Evolutionary conservation across 2,797 vertebrate genomes (phyloP).

Genomic region (Fundulus diaphanus): DNA sequence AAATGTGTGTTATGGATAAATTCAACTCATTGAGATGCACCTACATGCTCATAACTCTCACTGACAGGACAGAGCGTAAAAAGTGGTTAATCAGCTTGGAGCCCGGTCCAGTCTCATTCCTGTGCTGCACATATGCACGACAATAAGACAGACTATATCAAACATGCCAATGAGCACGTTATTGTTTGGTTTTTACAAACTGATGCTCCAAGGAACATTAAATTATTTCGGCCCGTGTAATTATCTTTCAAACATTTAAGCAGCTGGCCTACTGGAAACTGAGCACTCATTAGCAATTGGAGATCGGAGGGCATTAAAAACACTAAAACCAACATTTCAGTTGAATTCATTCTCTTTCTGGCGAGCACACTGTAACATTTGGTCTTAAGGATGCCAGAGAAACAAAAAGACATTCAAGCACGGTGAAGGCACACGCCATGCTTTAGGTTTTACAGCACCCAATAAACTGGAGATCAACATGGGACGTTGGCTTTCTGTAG

Average conservation of each 20-base stretch:
- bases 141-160: conserved; percentile 18
- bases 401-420: conserved; percentile 34
- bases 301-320: conserved; percentile 11
- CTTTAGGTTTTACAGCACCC: conserved; percentile 72
- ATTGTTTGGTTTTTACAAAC: conserved; percentile 1
- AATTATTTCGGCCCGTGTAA: background rate
- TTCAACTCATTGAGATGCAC: background rate
- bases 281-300: conserved; percentile 8
- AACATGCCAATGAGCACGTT: conserved; percentile 12
- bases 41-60: background rate
- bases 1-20: background rate
- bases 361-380: conserved; percentile 34
- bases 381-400: conserved; percentile 1
- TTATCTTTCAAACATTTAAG: conserved; percentile 11
- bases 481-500: conserved; percentile 69
- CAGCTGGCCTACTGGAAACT: conserved; percentile 19
- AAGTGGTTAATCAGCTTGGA: conserved; percentile 24
- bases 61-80: background rate
- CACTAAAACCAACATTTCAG: conserved; percentile 13
- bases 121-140: conserved; percentile 16
- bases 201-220: conserved; percentile 1
- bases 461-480: conserved; percentile 56
- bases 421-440: conserved; percentile 53
- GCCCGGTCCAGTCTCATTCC: background rate
- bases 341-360: conserved; percentile 29